phyloP scores from a whole-genome alignment of 2,888 invertebrate genomes.

The Brassicogethes aeneus region DNA sequence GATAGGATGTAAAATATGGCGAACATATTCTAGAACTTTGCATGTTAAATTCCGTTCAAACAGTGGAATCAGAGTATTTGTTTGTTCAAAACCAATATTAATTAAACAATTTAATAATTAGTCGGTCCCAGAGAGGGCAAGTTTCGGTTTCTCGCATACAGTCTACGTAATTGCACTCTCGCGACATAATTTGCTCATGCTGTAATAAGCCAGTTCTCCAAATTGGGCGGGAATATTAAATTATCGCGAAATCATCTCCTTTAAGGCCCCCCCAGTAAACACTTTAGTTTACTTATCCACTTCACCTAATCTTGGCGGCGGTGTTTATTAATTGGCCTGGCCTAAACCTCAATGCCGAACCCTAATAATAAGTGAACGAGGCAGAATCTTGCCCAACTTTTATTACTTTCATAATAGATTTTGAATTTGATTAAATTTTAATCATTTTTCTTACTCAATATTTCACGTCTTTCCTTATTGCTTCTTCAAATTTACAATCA shows the following conservation, averaged over 20 bases:
- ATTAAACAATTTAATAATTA: not conserved
- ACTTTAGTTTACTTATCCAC: not conserved
- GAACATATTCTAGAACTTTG: too few relatives aligned
- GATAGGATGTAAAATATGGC: too few relatives aligned
- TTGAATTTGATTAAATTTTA: too few relatives aligned
- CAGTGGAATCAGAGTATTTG: too few relatives aligned
- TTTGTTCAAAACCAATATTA: not conserved
- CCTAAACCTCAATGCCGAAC: too few relatives aligned
- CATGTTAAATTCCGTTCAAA: too few relatives aligned
- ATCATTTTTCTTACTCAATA: too few relatives aligned
- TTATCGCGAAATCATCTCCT: conserved; percentile 22
- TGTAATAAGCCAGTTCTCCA: conserved; percentile 33
- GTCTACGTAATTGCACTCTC: conserved; percentile 28
- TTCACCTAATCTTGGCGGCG: not conserved
- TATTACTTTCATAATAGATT: too few relatives aligned
- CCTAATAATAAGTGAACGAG: too few relatives aligned
- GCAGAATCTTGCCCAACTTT: too few relatives aligned
- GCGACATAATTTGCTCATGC: conserved; percentile 32
- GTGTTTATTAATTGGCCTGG: not conserved
- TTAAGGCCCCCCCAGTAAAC: not conserved
- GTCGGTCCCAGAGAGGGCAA: not conserved
- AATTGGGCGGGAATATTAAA: conserved; percentile 37
- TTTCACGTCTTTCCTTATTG: too few relatives aligned
- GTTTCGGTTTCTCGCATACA: not conserved
- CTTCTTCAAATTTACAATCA: too few relatives aligned